These are phyloP conservation scores for Pachyramphus minor DNA, from an alignment of 2,113 vertebrate genomes.

Conservation along the genomic window DNA sequence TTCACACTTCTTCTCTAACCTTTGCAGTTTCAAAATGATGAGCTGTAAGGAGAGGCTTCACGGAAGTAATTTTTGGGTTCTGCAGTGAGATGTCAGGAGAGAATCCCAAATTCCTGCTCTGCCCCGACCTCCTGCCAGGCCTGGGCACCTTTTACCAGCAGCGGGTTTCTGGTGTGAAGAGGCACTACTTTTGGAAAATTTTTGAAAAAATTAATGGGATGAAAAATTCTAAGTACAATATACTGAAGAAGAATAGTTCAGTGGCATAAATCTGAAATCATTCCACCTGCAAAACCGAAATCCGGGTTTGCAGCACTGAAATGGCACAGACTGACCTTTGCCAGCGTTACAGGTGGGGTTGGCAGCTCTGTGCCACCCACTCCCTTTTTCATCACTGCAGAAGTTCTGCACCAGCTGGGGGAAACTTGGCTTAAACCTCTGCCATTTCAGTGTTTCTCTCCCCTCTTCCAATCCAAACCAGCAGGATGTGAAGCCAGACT, in stretches of 20 bases:
- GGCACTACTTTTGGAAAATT: not conserved
- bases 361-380: not conserved
- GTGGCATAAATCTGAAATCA: not conserved
- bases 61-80: not conserved
- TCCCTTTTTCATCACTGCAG: not conserved
- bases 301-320: not conserved
- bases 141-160: not conserved
- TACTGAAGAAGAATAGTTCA: not conserved
- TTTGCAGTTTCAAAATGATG: not conserved
- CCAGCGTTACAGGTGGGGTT: not conserved
- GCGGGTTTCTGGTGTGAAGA: rapidly evolving
- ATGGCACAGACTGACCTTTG: not conserved
- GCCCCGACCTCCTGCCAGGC: not conserved
- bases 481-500: rapidly evolving
- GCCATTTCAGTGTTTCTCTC: not conserved
- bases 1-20: not conserved
- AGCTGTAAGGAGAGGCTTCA: not conserved
- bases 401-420: not conserved
- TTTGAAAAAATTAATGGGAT: not conserved
- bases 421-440: not conserved
- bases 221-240: not conserved
- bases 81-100: not conserved
- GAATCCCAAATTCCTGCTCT: not conserved
- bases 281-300: not conserved
- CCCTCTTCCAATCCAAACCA: not conserved